Conservation (phyloP, 2,797 vertebrate genomes). For the Micrastur ruficollis region DNA sequence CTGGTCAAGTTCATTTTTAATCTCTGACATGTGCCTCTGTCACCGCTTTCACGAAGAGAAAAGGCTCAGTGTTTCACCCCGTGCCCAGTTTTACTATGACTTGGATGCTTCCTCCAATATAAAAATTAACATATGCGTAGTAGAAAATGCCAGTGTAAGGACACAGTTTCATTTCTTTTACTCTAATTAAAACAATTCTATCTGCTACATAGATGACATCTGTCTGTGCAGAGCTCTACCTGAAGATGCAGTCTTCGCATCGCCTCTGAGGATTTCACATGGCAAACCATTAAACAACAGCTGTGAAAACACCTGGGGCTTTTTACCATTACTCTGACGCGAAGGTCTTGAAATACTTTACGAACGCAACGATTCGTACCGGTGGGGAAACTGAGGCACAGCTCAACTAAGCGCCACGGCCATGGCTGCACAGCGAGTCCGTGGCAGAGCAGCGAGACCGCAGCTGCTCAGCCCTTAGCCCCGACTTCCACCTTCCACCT, state of each 20-base stretch:
- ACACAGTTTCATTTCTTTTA: not conserved
- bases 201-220: not conserved
- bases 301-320: not conserved
- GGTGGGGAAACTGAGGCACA: not conserved
- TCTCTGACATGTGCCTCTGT: not conserved
- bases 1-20: slow-evolving; percentile 24
- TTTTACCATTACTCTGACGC: not conserved
- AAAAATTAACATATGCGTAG: not conserved
- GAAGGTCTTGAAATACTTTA: not conserved
- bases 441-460: not conserved
- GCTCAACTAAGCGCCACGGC: not conserved
- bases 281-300: not conserved
- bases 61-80: not conserved
- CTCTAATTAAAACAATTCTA: not conserved
- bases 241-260: not conserved
- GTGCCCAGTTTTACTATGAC: not conserved
- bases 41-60: not conserved
- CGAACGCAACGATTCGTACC: not conserved
- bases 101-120: not conserved
- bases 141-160: not conserved
- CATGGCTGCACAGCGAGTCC: not conserved
- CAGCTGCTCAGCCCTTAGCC: not conserved
- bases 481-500: fast-evolving
- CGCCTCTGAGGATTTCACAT: not conserved
- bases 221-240: not conserved